A percentile compares a stretch with the other conserved stretches of the same genome.
phyloP scores from a whole-genome alignment of 2,888 invertebrate species.

The Camptogramma bilineatum region DNA sequence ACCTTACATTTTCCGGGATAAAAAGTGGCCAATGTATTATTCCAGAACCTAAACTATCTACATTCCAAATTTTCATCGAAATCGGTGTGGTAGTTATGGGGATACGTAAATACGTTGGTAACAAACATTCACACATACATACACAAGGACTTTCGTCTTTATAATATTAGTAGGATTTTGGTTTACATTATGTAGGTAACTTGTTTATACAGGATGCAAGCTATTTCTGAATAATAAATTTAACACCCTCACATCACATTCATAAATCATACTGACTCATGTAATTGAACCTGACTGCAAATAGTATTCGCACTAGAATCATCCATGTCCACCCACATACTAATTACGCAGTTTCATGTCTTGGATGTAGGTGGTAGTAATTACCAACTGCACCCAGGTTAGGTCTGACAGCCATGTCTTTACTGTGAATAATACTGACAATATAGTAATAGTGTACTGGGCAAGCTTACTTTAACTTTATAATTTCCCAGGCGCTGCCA shows the following conservation, averaged over 20 bases:
- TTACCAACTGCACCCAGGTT: neutral
- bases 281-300: neutral
- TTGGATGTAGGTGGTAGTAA: conserved; percentile 12
- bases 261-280: conserved; percentile 11
- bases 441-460: too few species aligned
- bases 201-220: neutral
- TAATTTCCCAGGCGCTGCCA: too few species aligned
- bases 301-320: conserved; percentile 1
- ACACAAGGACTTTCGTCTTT: too few species aligned
- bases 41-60: too few species aligned
- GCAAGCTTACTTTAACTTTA: too few species aligned
- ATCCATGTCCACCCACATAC: conserved; percentile 11
- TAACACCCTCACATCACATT: neutral
- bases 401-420: neutral
- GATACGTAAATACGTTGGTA: too few species aligned
- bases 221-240: neutral
- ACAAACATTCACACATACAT: too few species aligned
- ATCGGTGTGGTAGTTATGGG: too few species aligned
- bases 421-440: too few species aligned
- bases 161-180: too few species aligned
- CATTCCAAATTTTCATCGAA: neutral
- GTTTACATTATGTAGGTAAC: neutral
- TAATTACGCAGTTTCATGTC: neutral
- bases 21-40: too few species aligned
- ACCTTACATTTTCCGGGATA: too few species aligned